A percentile compares a stretch with the other conserved stretches of the same genome.
Evolutionary conservation across 2,888 invertebrate genomes (phyloP).

Genomic region (Bellardia bayeri): DNA sequence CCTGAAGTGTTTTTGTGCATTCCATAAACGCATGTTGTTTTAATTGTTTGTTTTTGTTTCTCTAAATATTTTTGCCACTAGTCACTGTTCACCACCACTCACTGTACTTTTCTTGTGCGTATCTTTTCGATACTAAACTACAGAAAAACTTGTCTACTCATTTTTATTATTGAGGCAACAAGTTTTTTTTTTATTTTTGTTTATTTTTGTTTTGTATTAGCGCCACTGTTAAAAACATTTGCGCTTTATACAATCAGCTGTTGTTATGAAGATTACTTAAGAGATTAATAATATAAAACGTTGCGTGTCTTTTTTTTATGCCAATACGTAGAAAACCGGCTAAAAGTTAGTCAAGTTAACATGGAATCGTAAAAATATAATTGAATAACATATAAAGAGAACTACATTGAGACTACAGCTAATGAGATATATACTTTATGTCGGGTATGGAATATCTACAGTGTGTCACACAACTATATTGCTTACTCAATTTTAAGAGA

Average conservation of each 20-base stretch:
- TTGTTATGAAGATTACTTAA: not conserved
- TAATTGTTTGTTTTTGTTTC: not conserved
- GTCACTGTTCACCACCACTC: no score
- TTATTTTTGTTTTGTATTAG: not conserved
- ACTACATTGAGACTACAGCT: no score
- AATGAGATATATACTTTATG: no score
- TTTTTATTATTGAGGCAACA: conserved; percentile 7
- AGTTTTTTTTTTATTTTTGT: not conserved
- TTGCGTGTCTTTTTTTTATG: not conserved
- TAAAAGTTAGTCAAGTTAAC: not conserved
- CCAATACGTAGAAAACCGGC: not conserved
- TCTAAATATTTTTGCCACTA: not conserved
- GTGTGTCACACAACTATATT: no score
- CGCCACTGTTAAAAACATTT: conserved; percentile 40
- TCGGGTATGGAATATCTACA: no score
- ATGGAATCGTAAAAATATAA: not conserved
- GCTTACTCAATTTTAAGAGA: no score
- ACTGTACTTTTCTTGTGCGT: not conserved
- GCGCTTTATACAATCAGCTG: conserved; percentile 12
- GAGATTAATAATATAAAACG: no score
- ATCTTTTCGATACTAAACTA: conserved; percentile 42
- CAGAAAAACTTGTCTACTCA: not conserved
- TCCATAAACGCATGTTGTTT: conserved; percentile 62
- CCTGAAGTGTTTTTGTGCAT: conserved; percentile 24
- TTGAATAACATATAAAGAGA: not conserved